These are phyloP conservation scores for Egretta garzetta DNA, from an alignment of 2,113 vertebrate species.

Conservation along the genomic window DNA sequence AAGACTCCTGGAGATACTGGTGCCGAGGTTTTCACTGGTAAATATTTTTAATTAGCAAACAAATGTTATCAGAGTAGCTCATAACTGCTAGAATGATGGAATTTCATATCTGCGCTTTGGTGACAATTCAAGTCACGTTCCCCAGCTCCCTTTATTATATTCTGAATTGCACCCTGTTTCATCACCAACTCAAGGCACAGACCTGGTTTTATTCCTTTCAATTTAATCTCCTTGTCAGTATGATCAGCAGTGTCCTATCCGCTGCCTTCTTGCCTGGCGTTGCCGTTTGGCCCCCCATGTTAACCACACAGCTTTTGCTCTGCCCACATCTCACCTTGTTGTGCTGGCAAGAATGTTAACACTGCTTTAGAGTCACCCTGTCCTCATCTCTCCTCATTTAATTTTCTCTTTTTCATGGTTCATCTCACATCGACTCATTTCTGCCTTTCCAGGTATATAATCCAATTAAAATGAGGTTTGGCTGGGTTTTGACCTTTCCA, in stretches of 20 bases:
- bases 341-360: neutral
- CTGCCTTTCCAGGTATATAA: neutral
- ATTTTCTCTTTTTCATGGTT: neutral
- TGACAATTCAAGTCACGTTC: neutral
- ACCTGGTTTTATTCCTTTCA: neutral
- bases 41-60: neutral
- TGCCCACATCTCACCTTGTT: neutral
- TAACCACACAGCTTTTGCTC: neutral
- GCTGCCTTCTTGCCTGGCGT: neutral
- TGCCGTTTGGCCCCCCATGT: neutral
- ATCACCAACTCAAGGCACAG: neutral
- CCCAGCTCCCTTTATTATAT: neutral
- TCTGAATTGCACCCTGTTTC: neutral
- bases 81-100: neutral
- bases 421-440: neutral
- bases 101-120: neutral
- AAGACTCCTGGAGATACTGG: neutral
- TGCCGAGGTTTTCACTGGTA: neutral
- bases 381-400: neutral
- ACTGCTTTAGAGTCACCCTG: neutral
- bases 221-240: neutral
- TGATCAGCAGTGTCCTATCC: neutral
- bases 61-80: neutral
- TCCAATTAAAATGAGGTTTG: constrained; percentile 45
- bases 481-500: neutral